Evolutionary conservation across 1,140 invertebrate genomes (phyloP).

Genomic region (Marisa cornuarietis): DNA sequence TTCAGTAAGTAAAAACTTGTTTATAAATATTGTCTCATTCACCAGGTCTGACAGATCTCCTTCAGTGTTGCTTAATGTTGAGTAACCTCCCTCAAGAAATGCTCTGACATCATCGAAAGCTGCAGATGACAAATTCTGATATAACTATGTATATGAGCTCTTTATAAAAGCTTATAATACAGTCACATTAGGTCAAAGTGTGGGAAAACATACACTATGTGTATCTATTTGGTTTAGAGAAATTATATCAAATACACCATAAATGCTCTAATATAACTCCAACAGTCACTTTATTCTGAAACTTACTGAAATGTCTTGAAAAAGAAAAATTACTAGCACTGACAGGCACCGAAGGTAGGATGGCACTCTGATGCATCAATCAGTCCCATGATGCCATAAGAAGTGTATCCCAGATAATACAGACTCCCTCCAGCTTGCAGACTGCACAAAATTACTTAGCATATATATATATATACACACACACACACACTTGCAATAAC

Average conservation of each 20-base stretch:
- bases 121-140: conserved; percentile 25
- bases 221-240: background rate
- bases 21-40: conserved; percentile 19
- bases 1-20: background rate
- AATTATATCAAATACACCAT: too few relatives aligned
- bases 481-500: background rate
- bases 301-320: background rate
- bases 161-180: too few relatives aligned
- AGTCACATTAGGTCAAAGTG: too few relatives aligned
- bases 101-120: conserved; percentile 55
- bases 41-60: conserved; percentile 51
- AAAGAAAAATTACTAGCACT: conserved; percentile 26
- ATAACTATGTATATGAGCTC: too few relatives aligned
- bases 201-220: background rate
- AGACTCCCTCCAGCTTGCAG: conserved; percentile 48
- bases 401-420: conserved; percentile 53
- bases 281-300: background rate
- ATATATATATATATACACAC: background rate
- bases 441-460: conserved; percentile 30
- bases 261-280: background rate
- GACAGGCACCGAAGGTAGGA: conserved; percentile 63
- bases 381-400: conserved; percentile 58
- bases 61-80: conserved; percentile 45
- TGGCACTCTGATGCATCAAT: conserved; percentile 65
- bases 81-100: conserved; percentile 51